Percentiles rank a stretch among this genome's conserved stretches.
These are phyloP conservation scores for Enchytraeus crypticus DNA, from an alignment of 2,888 invertebrate species.

Conservation along the genomic window DNA sequence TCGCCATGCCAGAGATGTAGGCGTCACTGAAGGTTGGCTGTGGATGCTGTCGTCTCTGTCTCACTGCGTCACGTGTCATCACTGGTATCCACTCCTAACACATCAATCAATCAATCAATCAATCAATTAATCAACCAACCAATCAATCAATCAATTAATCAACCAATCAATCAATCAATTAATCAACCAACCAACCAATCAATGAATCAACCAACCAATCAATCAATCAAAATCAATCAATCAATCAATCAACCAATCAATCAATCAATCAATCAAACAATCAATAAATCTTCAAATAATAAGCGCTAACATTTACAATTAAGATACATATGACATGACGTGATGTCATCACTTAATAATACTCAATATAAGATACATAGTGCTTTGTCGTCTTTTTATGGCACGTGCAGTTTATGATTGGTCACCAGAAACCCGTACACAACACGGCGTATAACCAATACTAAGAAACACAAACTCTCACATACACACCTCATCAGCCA, in stretches of 20 bases:
- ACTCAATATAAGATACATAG: too few species aligned
- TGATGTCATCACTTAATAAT: too few species aligned
- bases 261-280: slow-evolving; percentile 9
- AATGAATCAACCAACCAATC: slow-evolving; percentile 6
- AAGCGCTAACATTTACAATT: too few species aligned
- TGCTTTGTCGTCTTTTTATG: too few species aligned
- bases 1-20: slow-evolving; percentile 79
- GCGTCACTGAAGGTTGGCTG: slow-evolving; percentile 72
- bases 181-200: slow-evolving; percentile 2
- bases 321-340: too few species aligned
- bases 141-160: slow-evolving; percentile 6
- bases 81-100: slow-evolving; percentile 78
- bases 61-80: slow-evolving; percentile 68
- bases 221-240: not conserved
- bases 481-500: not conserved
- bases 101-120: not conserved
- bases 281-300: too few species aligned
- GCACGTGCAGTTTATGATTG: too few species aligned
- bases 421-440: too few species aligned
- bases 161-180: not conserved
- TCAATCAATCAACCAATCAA: slow-evolving; percentile 1
- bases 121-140: slow-evolving; percentile 5
- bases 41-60: slow-evolving; percentile 59
- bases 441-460: too few species aligned
- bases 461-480: too few species aligned